phyloP scores from a whole-genome alignment of 2,797 vertebrate species.

The Tarsius wallacei region DNA sequence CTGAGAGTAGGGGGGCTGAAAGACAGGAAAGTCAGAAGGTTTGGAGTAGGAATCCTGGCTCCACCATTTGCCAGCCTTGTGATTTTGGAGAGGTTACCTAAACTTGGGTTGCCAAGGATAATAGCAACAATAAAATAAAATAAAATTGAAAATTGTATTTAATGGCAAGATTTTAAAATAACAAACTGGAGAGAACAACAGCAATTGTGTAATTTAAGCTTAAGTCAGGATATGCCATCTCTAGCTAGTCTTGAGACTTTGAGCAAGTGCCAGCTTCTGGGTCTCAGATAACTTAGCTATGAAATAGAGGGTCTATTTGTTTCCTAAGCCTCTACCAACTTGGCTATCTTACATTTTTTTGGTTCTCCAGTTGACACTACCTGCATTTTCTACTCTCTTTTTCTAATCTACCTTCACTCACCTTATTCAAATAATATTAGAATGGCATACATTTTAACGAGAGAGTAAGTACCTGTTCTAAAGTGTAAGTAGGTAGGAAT shows the following conservation, averaged over 20 bases:
- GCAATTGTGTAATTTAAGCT: background rate
- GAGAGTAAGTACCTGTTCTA: background rate
- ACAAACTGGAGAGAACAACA: background rate
- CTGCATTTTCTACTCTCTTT: slow-evolving; percentile 23
- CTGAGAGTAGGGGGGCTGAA: background rate
- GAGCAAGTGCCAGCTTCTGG: background rate
- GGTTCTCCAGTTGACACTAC: background rate
- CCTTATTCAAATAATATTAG: slow-evolving; percentile 39
- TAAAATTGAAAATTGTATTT: too few relatives aligned
- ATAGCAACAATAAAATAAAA: too few relatives aligned
- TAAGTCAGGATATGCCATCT: background rate
- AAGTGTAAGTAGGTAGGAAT: background rate
- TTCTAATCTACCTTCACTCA: background rate
- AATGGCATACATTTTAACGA: slow-evolving; percentile 4
- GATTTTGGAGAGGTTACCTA: background rate
- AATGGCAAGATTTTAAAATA: background rate
- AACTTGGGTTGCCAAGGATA: background rate
- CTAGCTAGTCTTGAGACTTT: background rate
- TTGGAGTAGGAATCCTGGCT: background rate
- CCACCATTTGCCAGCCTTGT: background rate
- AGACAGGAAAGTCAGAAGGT: background rate
- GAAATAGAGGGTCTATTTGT: background rate
- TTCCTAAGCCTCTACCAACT: background rate
- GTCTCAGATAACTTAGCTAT: background rate
- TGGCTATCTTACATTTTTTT: background rate